Evolutionary conservation across 2,888 invertebrate genomes (phyloP), one percentile per base, ranked within the genome.

Genomic region (Clistopyga incitator): DNA sequence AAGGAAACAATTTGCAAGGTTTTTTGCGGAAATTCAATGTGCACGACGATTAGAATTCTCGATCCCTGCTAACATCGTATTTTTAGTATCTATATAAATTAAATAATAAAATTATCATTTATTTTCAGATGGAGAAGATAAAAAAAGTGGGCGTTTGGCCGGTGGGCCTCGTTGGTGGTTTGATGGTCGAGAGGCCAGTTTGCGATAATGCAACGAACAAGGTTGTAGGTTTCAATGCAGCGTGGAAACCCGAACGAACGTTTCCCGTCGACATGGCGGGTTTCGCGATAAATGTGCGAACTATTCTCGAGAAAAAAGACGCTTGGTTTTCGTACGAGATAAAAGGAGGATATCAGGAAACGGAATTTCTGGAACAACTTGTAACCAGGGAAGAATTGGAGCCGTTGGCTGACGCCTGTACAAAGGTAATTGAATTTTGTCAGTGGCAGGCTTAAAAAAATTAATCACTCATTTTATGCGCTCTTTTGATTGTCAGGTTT

Each of bases 221-320:
- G 89, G 95, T 96, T 4, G 92, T 92, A 13, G 95, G 95, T 13
- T 97, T 95, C 92, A 95, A 95, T 88, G 96, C 97, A 0, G 97
- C 96, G 0, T 99, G 98, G 98, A 97, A 97, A 90, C 97, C 98
- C 0, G 96, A 98, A 88, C 94, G 99, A 83, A 97, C 97, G 0
- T 99, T 99, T 94, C 98, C 99, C 0, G 96, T 99, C 50, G 99
- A 99, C 91, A 99, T 99, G 99, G 99, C 99, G 0, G 99, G 98
- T 0, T 99, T 99, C 91, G 98, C 97, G 8, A 96, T 98, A 54
- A 98, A 97, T 91, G 94, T 97, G 1, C 95, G 96, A 20, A 93
- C 97, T 77, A 94, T 98, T 64, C 93, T 97, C 4, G 94, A 95
- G 20, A 95, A 96, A 88, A 95, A 96, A 0, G 95, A 96, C 52